Conservation (phyloP, 2,113 vertebrate genomes). For the Guaruba guarouba region DNA sequence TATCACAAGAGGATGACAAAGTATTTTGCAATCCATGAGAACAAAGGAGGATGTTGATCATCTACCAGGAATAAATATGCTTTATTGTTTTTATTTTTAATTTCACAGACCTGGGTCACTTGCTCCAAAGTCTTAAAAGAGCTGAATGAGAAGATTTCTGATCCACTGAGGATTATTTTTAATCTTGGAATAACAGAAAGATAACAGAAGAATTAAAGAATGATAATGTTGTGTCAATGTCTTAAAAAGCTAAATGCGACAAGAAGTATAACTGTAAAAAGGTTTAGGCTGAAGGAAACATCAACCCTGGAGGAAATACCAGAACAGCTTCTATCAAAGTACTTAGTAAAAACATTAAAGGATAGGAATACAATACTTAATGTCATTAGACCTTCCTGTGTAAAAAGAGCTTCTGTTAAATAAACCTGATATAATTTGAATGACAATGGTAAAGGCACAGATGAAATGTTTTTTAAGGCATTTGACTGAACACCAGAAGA, state of each 20-base stretch:
- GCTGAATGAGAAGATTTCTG: slow-evolving; percentile 14
- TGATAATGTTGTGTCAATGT: background rate
- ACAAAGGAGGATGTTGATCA: slow-evolving; percentile 34
- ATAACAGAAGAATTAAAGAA: slow-evolving; percentile 30
- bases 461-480: background rate
- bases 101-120: slow-evolving; percentile 36
- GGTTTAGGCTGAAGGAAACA: slow-evolving; percentile 10
- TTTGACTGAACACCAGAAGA: background rate
- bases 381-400: background rate
- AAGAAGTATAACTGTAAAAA: background rate
- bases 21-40: slow-evolving; percentile 2
- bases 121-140: slow-evolving; percentile 13
- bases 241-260: slow-evolving; percentile 12
- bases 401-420: slow-evolving; percentile 2
- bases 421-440: slow-evolving; percentile 4
- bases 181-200: slow-evolving; percentile 46
- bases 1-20: slow-evolving; percentile 13
- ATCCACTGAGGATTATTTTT: slow-evolving; percentile 47
- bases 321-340: background rate
- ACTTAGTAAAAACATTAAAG: slow-evolving; percentile 48
- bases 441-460: background rate
- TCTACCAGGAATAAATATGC: background rate
- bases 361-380: slow-evolving; percentile 5
- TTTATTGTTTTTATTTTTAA: slow-evolving; percentile 52
- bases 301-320: background rate